Conservation (phyloP, 92 coral and sea anemone species). For the Paragorgia papillata region DNA sequence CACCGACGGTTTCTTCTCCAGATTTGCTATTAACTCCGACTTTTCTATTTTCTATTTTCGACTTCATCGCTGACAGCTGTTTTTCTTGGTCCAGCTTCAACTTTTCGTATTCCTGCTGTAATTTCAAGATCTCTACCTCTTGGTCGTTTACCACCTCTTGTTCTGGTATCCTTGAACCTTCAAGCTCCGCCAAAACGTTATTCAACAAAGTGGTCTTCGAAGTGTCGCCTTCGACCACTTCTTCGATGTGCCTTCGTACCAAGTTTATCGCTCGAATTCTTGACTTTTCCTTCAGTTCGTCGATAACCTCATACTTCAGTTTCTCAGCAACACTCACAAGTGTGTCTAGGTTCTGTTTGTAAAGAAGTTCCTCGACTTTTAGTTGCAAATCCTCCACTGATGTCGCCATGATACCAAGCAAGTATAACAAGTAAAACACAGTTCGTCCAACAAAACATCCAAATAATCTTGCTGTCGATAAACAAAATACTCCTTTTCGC, state of each 20-base stretch:
- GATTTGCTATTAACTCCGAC: not conserved
- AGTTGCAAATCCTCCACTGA: slow-evolving; percentile 14
- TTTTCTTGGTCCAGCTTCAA: not conserved
- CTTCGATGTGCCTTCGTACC: slow-evolving; percentile 1
- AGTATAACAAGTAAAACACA: not conserved
- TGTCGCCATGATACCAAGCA: no score
- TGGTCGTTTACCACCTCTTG: not conserved
- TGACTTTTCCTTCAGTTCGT: slow-evolving; percentile 31
- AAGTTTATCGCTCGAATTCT: not conserved
- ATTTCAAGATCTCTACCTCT: slow-evolving; percentile 2
- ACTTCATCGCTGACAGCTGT: slow-evolving; percentile 22
- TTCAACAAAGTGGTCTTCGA: slow-evolving; percentile 5
- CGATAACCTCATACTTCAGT: not conserved
- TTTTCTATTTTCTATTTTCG: slow-evolving; percentile 3
- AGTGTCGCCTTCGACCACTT: slow-evolving; percentile 7
- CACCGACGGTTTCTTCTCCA: not conserved
- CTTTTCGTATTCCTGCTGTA: slow-evolving; percentile 18
- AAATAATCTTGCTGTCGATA: no score
- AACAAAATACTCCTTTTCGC: not conserved
- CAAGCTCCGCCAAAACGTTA: slow-evolving; percentile 8
- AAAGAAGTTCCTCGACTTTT: slow-evolving; percentile 24
- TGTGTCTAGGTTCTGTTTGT: slow-evolving; percentile 1
- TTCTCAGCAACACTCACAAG: slow-evolving; percentile 6
- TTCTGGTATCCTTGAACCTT: not conserved
- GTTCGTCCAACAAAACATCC: no score